Base-by-base conservation (phyloP, 2,888 invertebrate genomes). In the Vannuccia rotundouncinata region DNA sequence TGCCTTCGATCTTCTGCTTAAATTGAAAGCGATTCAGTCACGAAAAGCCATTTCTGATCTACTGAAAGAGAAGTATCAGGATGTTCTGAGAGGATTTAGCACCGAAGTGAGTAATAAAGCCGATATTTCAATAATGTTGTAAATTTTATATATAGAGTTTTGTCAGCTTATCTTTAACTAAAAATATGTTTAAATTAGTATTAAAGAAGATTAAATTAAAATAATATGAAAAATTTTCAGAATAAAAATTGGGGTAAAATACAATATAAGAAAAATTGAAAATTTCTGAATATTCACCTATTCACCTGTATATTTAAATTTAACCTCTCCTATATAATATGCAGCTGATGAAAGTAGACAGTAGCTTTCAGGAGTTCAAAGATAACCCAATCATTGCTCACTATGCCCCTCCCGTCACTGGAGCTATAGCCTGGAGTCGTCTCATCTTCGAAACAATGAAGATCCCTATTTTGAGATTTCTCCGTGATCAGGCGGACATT, bases 31-130 rank as follows among this genome's bases (percentile, higher is more conserved):
- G 82, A 92, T 93, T 80, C 91, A 93, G 84, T 93, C 94, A 0
- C 90, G 94, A 0, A 90, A 91, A 79, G 90, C 91, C 0, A 92
- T 95, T 82, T 91, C 92, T 80, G 89, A 91, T 5, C 92, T 92
- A 83, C 89, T 95, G 78, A 89, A 92, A 84, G 91, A 91, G 79
- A 95, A 95, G 86, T 94, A 94, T 85, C 93, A 94, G 82, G 92
- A 93, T 31, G 45, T 77, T 45, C 22, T 30, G 1, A 29, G 77
- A 77, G 31, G 77, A 13, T 77, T 77, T 77, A 27, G 31, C 2
- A 31, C 29, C 13, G 77, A 77, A 59, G 77, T 77, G 25, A 45
- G 22, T 22, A 22, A 1, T 66, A 17, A 66, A 66, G 22, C 59
- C n/a, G 10, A 10, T 10, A 10, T 59, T 10, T 59, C 59, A 59